Conservation (phyloP, 2,888 invertebrate genomes). For the Pocota personata region DNA sequence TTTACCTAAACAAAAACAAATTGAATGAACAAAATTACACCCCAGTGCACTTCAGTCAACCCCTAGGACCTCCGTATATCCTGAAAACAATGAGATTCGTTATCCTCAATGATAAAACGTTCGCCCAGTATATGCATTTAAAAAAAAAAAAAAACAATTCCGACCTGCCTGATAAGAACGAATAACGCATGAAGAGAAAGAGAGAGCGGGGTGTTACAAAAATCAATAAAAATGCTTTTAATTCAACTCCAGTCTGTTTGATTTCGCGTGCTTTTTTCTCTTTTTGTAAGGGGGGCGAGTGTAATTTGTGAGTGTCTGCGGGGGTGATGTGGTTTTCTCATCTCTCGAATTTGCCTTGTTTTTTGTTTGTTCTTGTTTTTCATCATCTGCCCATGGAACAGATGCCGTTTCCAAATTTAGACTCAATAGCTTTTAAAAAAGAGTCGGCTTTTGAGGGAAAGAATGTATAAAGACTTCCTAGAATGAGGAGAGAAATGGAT, state of each 20-base stretch:
- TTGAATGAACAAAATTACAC: slow-evolving; percentile 27
- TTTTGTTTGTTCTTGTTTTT: slow-evolving; percentile 3
- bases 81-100: slow-evolving; percentile 49
- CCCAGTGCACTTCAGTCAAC: neutral
- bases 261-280: slow-evolving; percentile 1
- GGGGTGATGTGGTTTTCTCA: neutral
- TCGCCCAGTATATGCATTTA: slow-evolving; percentile 12
- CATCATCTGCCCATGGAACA: slow-evolving; percentile 34
- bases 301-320: neutral
- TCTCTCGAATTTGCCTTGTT: neutral
- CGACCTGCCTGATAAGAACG: neutral
- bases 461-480: slow-evolving; percentile 10
- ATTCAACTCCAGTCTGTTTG: slow-evolving; percentile 49
- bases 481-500: slow-evolving; percentile 21
- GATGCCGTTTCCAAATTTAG: slow-evolving; percentile 59
- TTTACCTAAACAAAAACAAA: slow-evolving; percentile 22
- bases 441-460: neutral
- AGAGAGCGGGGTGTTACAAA: slow-evolving; percentile 1
- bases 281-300: neutral
- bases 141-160: neutral
- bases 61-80: neutral
- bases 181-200: slow-evolving; percentile 9
- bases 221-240: slow-evolving; percentile 66
- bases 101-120: slow-evolving; percentile 11
- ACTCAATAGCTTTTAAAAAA: slow-evolving; percentile 32